phyloP scores from a whole-genome alignment of 2,797 vertebrate species.

The Tokudaia tokunoshimensis region DNA sequence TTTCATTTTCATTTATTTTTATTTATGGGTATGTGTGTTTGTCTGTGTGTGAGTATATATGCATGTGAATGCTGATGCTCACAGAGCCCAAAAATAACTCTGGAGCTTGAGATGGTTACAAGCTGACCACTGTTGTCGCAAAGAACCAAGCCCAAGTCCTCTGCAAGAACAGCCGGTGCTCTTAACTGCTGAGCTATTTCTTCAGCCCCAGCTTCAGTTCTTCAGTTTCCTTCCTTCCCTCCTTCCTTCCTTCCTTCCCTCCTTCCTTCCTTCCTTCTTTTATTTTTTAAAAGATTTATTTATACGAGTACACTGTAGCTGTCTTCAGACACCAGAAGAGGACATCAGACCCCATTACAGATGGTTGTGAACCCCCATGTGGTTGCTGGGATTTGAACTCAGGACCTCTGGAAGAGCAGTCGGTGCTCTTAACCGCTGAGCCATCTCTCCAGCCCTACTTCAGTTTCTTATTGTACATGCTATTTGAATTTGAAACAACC shows the following conservation, averaged over 20 bases:
- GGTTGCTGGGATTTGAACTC: too few species aligned
- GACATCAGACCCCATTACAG: too few species aligned
- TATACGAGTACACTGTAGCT: too few species aligned
- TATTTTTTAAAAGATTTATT: too few species aligned
- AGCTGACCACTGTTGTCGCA: neutral
- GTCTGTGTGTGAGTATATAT: neutral
- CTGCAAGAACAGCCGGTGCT: neutral
- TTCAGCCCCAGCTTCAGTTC: too few species aligned
- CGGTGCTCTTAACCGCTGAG: neutral
- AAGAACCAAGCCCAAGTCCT: neutral
- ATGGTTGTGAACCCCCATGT: too few species aligned
- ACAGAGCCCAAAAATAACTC: neutral
- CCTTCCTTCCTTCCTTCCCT: too few species aligned
- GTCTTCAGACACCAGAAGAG: too few species aligned
- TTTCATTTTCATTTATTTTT: neutral
- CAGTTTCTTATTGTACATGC: neutral
- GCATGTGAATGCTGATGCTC: neutral
- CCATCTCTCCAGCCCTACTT: too few species aligned
- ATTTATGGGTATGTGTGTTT: neutral
- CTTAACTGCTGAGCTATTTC: neutral
- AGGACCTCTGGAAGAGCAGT: neutral
- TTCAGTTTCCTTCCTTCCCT: too few species aligned
- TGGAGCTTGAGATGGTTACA: neutral
- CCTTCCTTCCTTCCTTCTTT: too few species aligned
- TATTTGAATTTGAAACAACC: conserved; percentile 53